Evolutionary conservation across 2,888 invertebrate genomes (phyloP).

Genomic region (Eucriotettix oculatus): DNA sequence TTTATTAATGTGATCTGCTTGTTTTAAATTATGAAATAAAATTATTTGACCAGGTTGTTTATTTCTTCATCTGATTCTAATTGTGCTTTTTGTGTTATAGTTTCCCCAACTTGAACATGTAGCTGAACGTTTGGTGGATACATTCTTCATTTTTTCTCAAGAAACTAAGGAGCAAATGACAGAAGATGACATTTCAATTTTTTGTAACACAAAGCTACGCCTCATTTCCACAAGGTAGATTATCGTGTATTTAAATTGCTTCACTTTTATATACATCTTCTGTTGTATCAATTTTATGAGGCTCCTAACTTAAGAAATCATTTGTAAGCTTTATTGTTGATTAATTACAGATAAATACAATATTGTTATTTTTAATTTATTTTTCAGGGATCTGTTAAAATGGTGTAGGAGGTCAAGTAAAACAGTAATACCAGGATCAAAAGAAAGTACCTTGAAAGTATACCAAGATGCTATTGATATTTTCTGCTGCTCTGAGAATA

Average conservation of each 20-base stretch:
- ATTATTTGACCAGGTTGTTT: too few relatives aligned
- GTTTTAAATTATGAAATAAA: too few relatives aligned
- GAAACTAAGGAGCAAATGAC: slow-evolving; percentile 20
- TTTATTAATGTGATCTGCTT: too few relatives aligned
- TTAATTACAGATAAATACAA: too few relatives aligned
- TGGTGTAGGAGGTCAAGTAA: slow-evolving; percentile 67
- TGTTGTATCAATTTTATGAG: too few relatives aligned
- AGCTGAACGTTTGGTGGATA: slow-evolving; percentile 59
- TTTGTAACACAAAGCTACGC: neutral
- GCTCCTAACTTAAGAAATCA: too few relatives aligned
- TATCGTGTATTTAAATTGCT: too few relatives aligned
- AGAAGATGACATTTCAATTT: neutral
- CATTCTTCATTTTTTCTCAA: slow-evolving; percentile 64
- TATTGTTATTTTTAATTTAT: neutral
- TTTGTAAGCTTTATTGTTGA: too few relatives aligned
- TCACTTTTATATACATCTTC: too few relatives aligned
- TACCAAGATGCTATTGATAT: slow-evolving; percentile 84
- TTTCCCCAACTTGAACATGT: slow-evolving; percentile 59
- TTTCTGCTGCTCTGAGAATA: slow-evolving; percentile 48
- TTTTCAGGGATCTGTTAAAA: slow-evolving; percentile 68
- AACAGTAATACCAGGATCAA: slow-evolving; percentile 39
- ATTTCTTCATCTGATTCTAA: too few relatives aligned
- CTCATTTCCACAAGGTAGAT: neutral
- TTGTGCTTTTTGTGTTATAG: slow-evolving; percentile 22
- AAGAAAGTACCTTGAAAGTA: slow-evolving; percentile 48